These are phyloP conservation scores for Homarus americanus DNA, from an alignment of 1,140 invertebrate species.

Conservation along the genomic window DNA sequence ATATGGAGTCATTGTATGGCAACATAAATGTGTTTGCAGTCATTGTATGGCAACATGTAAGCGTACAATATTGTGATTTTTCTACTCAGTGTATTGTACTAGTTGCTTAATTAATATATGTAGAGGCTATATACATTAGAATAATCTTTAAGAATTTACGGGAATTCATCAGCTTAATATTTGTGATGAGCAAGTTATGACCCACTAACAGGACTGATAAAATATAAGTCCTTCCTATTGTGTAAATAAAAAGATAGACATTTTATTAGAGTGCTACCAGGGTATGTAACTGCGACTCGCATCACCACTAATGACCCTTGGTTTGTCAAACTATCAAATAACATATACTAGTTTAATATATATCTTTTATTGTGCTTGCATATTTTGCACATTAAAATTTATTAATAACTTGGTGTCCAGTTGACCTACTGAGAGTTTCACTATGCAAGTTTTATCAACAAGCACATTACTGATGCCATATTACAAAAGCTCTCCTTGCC, in stretches of 20 bases:
- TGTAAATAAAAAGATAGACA: neutral
- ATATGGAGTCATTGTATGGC: neutral
- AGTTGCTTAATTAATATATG: constrained; percentile 55
- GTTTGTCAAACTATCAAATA: constrained; percentile 2
- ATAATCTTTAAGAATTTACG: constrained; percentile 21
- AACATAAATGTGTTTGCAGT: too few relatives aligned
- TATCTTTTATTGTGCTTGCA: neutral
- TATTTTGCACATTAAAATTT: neutral
- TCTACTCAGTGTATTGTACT: constrained; percentile 60
- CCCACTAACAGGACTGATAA: constrained; percentile 15
- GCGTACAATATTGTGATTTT: constrained; percentile 60
- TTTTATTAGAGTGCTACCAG: neutral
- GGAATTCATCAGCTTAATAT: constrained; percentile 11
- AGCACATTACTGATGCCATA: constrained; percentile 36
- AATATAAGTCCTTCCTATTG: neutral
- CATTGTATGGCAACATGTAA: neutral
- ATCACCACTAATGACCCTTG: neutral
- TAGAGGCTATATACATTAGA: constrained; percentile 63
- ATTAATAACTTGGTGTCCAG: neutral
- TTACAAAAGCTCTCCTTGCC: neutral
- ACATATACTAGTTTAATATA: neutral
- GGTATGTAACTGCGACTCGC: neutral
- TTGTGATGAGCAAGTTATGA: neutral
- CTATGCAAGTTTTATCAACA: constrained; percentile 41
- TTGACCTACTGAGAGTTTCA: constrained; percentile 9